These are phyloP conservation scores for Smithornis capensis DNA, from an alignment of 2,113 vertebrate species.

Conservation along the genomic window DNA sequence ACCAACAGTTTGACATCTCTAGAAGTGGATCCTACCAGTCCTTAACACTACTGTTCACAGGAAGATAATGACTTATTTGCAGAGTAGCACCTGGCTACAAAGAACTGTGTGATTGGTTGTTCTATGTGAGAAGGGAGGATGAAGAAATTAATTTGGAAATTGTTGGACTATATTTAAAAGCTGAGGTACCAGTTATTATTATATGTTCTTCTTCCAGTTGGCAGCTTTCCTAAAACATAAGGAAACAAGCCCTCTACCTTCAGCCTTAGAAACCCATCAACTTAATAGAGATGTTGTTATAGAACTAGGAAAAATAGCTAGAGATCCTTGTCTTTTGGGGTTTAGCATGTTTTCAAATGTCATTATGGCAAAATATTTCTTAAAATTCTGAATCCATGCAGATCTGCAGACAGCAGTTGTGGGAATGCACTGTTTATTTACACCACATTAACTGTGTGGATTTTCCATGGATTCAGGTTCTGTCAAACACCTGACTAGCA, in stretches of 20 bases:
- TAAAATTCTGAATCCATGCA: neutral
- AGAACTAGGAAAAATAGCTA: neutral
- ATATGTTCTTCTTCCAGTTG: neutral
- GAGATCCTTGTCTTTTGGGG: neutral
- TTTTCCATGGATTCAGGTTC: neutral
- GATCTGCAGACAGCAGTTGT: neutral
- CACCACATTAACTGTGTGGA: neutral
- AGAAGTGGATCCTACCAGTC: neutral
- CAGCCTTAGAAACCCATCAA: neutral
- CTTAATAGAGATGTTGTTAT: neutral
- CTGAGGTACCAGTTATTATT: neutral
- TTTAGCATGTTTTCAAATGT: neutral
- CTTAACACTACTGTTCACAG: rapidly evolving
- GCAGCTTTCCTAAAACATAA: neutral
- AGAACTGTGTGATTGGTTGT: rapidly evolving
- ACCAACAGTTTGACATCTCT: neutral
- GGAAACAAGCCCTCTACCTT: neutral
- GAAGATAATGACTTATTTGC: neutral
- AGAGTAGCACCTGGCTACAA: neutral
- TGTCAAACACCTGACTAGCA: neutral
- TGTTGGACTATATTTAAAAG: neutral
- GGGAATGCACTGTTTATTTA: neutral
- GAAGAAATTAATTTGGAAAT: neutral
- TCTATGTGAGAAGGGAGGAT: neutral
- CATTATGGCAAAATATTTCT: neutral